Percentiles rank a stretch among this genome's conserved stretches.
These are phyloP conservation scores for Nemoura dubitans DNA, from an alignment of 2,888 invertebrate genomes.

Conservation along the genomic window DNA sequence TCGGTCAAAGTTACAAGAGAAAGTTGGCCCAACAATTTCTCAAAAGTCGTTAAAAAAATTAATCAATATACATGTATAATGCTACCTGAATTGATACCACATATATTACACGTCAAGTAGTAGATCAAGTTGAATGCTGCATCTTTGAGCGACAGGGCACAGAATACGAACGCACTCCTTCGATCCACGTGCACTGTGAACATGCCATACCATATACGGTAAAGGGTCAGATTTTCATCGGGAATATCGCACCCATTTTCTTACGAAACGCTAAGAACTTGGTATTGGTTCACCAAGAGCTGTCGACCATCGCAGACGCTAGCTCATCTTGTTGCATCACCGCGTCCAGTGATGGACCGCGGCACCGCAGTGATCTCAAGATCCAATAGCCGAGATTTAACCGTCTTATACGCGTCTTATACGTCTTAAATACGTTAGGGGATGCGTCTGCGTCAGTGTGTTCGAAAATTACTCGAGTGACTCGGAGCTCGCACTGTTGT, in stretches of 20 bases:
- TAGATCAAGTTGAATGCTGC: neutral
- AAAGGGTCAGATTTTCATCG: neutral
- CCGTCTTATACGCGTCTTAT: too few species aligned
- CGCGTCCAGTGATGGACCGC: too few species aligned
- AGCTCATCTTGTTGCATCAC: too few species aligned
- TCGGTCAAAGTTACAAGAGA: slow-evolving; percentile 37
- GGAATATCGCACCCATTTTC: slow-evolving; percentile 5
- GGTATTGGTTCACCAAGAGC: too few species aligned
- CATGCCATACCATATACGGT: neutral
- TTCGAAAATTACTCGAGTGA: too few species aligned
- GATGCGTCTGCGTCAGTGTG: too few species aligned
- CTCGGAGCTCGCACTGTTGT: too few species aligned
- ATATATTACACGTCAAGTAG: neutral
- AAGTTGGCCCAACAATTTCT: slow-evolving; percentile 40
- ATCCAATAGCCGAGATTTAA: too few species aligned
- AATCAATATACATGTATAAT: neutral
- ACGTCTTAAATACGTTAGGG: too few species aligned
- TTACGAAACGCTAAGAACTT: neutral
- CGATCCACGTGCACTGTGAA: neutral
- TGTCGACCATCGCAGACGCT: too few species aligned
- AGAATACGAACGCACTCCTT: neutral
- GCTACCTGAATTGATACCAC: slow-evolving; percentile 12
- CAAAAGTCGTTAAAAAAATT: slow-evolving; percentile 38
- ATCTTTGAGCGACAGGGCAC: neutral
- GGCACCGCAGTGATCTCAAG: too few species aligned